phyloP scores from a whole-genome alignment of 2,113 vertebrate species.

The Aepyceros melampus region DNA sequence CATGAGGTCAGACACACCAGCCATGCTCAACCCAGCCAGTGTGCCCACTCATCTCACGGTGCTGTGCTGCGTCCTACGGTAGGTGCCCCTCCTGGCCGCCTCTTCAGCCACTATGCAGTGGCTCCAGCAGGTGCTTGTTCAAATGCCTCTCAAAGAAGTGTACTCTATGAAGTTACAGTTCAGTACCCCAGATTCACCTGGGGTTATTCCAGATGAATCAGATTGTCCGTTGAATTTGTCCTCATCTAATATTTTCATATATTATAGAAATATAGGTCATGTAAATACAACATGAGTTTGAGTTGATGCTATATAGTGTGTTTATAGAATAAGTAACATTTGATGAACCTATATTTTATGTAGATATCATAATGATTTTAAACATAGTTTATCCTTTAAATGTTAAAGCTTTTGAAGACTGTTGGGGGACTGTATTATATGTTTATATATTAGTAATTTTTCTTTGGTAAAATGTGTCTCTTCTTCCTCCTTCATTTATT shows the following conservation, averaged over 20 bases:
- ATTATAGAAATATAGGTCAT: background rate
- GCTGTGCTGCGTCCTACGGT: conserved; percentile 97
- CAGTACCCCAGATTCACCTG: background rate
- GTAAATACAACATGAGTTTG: background rate
- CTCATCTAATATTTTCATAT: background rate
- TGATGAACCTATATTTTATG: background rate
- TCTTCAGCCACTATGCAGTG: background rate
- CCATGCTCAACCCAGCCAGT: conserved; percentile 94
- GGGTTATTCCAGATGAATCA: background rate
- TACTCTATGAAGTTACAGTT: background rate
- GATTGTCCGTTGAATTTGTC: background rate
- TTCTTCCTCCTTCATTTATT: background rate
- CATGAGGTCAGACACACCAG: conserved; percentile 96
- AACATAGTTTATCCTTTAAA: background rate
- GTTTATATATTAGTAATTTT: background rate
- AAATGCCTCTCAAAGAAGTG: background rate
- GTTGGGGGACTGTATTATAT: background rate
- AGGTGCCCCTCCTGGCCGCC: conserved; percentile 52
- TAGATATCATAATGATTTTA: background rate
- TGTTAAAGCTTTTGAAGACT: background rate
- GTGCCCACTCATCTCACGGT: conserved; percentile 95
- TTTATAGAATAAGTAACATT: background rate
- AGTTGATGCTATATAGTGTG: background rate
- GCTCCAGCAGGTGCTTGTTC: background rate
- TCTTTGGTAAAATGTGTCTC: background rate